These are phyloP conservation scores for Pedetes capensis DNA, from an alignment of 2,113 vertebrate species.

Conservation along the genomic window DNA sequence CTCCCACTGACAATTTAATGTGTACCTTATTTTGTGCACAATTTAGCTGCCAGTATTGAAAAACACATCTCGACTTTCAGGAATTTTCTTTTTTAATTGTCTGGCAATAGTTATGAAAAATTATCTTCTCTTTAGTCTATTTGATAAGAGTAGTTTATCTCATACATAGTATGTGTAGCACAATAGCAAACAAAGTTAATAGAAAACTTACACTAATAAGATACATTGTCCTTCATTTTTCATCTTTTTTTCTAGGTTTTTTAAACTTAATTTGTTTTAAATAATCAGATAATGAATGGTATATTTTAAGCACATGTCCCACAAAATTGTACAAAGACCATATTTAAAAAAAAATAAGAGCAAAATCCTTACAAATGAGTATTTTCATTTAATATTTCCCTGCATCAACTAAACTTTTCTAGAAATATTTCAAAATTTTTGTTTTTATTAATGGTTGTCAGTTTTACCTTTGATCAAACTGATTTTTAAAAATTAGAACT, in stretches of 20 bases:
- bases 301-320: conserved; percentile 60
- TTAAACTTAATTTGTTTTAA: conserved; percentile 69
- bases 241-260: neutral
- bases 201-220: neutral
- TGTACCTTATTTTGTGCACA: neutral
- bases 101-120: neutral
- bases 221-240: neutral
- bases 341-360: conserved; percentile 3
- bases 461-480: conserved; percentile 65
- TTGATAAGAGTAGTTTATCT: neutral
- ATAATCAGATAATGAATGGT: conserved; percentile 62
- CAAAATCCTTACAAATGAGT: conserved; percentile 60
- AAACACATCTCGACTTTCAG: neutral
- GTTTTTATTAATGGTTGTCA: conserved; percentile 66
- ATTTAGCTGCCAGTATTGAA: neutral
- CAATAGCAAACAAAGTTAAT: neutral
- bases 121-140: conserved; percentile 31
- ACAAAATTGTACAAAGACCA: conserved; percentile 4
- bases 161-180: neutral
- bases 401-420: conserved; percentile 61
- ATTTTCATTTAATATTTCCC: conserved; percentile 61
- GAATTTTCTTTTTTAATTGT: neutral
- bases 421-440: conserved; percentile 71
- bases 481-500: conserved; percentile 59
- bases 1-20: neutral